phyloP scores from a whole-genome alignment of 2,113 vertebrate genomes.

The Heterotis niloticus region DNA sequence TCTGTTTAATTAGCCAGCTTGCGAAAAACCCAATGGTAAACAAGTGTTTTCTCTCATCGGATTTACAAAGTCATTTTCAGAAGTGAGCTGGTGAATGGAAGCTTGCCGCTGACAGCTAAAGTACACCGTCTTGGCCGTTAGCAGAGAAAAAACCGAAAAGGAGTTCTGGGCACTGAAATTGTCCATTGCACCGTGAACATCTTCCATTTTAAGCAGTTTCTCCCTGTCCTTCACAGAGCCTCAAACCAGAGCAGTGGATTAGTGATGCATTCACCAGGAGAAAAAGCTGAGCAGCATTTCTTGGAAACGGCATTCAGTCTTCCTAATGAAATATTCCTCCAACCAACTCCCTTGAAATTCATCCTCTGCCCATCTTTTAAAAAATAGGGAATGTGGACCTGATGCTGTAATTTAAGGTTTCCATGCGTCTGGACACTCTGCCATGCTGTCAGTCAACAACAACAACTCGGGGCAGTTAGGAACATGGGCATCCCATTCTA shows the following conservation, averaged over 20 bases:
- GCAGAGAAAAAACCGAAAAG: neutral
- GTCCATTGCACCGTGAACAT: neutral
- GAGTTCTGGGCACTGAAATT: neutral
- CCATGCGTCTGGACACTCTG: neutral
- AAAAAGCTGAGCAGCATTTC: neutral
- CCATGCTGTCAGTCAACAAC: neutral
- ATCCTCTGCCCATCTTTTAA: neutral
- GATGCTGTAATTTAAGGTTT: neutral
- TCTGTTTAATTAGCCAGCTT: neutral
- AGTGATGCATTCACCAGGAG: neutral
- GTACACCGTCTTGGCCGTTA: neutral
- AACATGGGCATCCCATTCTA: neutral
- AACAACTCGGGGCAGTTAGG: neutral
- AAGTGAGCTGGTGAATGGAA: neutral
- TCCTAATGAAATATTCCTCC: neutral
- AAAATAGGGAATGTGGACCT: neutral
- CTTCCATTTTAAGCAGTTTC: neutral
- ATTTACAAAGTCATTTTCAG: neutral
- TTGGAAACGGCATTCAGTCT: neutral
- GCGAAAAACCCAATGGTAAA: neutral
- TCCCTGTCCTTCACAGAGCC: neutral
- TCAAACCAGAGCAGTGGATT: conserved; percentile 9
- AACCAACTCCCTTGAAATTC: neutral
- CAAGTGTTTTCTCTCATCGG: neutral
- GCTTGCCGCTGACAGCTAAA: neutral